These are phyloP conservation scores for Orthosia incerta DNA, from an alignment of 2,888 invertebrate genomes.

Conservation along the genomic window DNA sequence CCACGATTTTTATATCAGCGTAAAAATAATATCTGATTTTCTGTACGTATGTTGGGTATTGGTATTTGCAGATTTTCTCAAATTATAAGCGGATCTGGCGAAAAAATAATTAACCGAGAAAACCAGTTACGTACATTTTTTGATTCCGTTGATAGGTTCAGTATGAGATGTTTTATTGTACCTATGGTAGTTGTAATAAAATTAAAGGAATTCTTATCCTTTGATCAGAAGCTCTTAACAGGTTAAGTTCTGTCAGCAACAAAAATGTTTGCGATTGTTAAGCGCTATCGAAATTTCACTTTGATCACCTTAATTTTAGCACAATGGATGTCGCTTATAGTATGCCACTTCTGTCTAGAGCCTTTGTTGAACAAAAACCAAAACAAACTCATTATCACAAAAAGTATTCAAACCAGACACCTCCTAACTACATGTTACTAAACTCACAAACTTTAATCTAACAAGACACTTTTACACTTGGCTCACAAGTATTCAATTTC, in stretches of 20 bases:
- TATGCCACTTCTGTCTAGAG: no score
- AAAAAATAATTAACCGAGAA: not conserved
- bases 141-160: not conserved
- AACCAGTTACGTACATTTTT: not conserved
- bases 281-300: no score
- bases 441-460: constrained; percentile 2
- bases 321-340: no score
- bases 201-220: no score
- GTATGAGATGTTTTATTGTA: not conserved
- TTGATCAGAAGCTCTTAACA: not conserved
- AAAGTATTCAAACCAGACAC: not conserved
- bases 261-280: no score
- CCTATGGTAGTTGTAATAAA: no score
- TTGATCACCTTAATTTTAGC: no score
- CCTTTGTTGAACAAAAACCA: not conserved
- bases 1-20: not conserved
- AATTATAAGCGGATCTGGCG: not conserved
- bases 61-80: not conserved
- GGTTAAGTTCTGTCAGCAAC: no score
- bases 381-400: not conserved
- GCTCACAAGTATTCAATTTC: constrained; percentile 54
- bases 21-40: constrained; percentile 3
- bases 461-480: constrained; percentile 18
- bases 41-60: not conserved
- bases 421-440: not conserved